phyloP scores from a whole-genome alignment of 2,888 invertebrate species.

The Cryptocheilus praepositus region DNA sequence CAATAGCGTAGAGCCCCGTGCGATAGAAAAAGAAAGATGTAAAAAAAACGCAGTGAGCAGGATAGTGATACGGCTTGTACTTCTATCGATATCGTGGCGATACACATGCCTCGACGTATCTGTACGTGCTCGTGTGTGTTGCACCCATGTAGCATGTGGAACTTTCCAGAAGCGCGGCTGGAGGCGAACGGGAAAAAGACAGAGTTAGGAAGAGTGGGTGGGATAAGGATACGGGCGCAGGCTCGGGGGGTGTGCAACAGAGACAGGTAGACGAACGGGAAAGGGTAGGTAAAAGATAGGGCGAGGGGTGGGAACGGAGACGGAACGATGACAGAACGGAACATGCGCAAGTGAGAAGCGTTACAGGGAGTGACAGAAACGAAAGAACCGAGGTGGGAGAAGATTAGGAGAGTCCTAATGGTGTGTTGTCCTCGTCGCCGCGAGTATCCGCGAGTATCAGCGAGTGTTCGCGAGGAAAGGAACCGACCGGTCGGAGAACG shows the following conservation, averaged over 20 bases:
- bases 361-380: slow-evolving; percentile 16
- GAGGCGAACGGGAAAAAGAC: slow-evolving; percentile 19
- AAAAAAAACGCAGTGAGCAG: not conserved
- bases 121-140: not conserved
- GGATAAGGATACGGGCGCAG: too few relatives aligned
- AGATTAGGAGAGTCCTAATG: too few relatives aligned
- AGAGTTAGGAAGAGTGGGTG: slow-evolving; percentile 12
- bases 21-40: not conserved
- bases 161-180: slow-evolving; percentile 64
- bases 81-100: slow-evolving; percentile 12
- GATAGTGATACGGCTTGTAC: slow-evolving; percentile 12
- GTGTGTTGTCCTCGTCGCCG: too few relatives aligned
- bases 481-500: too few relatives aligned
- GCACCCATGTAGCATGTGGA: slow-evolving; percentile 54
- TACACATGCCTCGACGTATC: too few relatives aligned
- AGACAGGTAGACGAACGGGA: too few relatives aligned
- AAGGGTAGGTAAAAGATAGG: too few relatives aligned
- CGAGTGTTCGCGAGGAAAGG: too few relatives aligned
- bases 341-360: slow-evolving; percentile 18
- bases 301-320: too few relatives aligned
- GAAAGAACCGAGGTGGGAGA: not conserved
- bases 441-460: too few relatives aligned
- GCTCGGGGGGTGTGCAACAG: too few relatives aligned
- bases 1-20: not conserved
- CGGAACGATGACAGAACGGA: too few relatives aligned